These are phyloP conservation scores for Clytia hemisphaerica DNA, from an alignment of 30 jellyfish, hydroid and myxozoan species.

Conservation along the genomic window DNA sequence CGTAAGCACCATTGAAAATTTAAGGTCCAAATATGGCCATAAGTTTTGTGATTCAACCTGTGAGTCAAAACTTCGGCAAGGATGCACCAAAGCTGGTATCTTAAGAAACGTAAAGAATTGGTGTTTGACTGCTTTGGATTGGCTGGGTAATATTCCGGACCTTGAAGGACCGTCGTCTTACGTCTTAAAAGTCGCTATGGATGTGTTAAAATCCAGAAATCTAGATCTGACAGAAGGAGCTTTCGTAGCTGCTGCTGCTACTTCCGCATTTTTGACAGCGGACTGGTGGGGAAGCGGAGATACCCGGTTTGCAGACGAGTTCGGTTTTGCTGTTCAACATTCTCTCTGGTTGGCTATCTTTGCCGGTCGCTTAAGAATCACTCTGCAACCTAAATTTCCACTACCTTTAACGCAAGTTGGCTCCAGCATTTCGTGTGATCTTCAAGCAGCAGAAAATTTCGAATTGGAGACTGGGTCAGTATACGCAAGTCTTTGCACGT, in stretches of 20 bases:
- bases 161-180: slow-evolving; percentile 28
- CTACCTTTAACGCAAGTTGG: background rate
- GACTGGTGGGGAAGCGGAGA: slow-evolving; percentile 14
- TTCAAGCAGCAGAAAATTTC: slow-evolving; percentile 9
- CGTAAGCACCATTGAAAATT: background rate
- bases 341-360: slow-evolving; percentile 21
- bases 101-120: slow-evolving; percentile 3
- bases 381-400: slow-evolving; percentile 9
- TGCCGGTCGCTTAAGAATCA: slow-evolving; percentile 15
- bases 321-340: slow-evolving; percentile 37
- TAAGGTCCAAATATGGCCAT: background rate
- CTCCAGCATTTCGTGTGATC: background rate
- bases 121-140: slow-evolving; percentile 20
- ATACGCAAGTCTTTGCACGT: slow-evolving; percentile 20
- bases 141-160: background rate
- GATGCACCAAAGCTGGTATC: slow-evolving; percentile 7
- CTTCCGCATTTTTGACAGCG: slow-evolving; percentile 9
- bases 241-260: slow-evolving; percentile 29
- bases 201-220: too few species aligned
- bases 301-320: slow-evolving; percentile 12
- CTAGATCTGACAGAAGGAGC: too few species aligned
- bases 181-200: slow-evolving; percentile 13
- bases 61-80: background rate
- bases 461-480: slow-evolving; percentile 14
- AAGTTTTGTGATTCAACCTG: slow-evolving; percentile 6